Evolutionary conservation across 2,888 invertebrate genomes (phyloP).

Genomic region (Microplitis deprimator): DNA sequence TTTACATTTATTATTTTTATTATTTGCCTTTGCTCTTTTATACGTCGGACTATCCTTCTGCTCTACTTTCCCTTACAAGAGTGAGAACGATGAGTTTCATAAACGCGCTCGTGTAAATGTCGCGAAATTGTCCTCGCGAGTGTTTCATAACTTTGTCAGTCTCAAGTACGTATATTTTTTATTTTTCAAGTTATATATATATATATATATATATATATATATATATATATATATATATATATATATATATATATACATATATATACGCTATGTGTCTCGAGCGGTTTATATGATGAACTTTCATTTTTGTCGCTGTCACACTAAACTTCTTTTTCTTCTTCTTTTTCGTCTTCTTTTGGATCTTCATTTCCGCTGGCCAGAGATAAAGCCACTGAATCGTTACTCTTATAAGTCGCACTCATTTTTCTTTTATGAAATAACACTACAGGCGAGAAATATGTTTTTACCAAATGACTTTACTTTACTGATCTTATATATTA

Average conservation of each 20-base stretch:
- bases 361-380: not conserved
- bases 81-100: not conserved
- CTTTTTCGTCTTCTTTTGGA: not conserved
- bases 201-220: not conserved
- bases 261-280: not conserved
- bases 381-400: not conserved
- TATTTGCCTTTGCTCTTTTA: not conserved
- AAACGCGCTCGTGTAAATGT: not conserved
- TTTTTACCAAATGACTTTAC: not conserved
- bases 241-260: not conserved
- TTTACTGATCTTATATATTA: not conserved
- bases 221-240: not conserved
- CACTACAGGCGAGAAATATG: slow-evolving; percentile 1
- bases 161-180: not conserved
- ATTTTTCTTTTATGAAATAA: not conserved
- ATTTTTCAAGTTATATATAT: not conserved
- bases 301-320: not conserved
- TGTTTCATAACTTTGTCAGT: slow-evolving; percentile 1
- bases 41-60: not conserved
- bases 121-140: not conserved
- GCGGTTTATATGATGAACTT: not conserved
- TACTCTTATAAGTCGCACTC: not conserved
- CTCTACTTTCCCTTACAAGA: not conserved
- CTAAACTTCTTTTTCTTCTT: not conserved
- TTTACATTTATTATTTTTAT: not conserved